Evolutionary conservation across 2,797 vertebrate species (phyloP).

Genomic region (Sebastes hubbsi): DNA sequence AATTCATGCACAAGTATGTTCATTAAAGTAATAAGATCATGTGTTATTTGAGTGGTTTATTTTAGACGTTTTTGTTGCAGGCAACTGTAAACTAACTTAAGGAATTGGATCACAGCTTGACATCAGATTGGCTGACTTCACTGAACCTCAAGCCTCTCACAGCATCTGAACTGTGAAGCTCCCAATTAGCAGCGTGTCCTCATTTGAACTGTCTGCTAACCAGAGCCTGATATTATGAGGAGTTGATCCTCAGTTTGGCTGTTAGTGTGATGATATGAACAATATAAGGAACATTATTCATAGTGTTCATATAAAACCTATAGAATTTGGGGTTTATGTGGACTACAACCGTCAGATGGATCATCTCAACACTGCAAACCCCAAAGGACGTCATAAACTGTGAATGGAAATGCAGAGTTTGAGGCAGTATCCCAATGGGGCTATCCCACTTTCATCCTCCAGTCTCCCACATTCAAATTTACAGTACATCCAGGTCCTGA

Average conservation of each 20-base stretch:
- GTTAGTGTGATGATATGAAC: not conserved
- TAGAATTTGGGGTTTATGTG: not conserved
- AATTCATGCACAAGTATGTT: not conserved
- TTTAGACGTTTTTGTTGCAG: not conserved
- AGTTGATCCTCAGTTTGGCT: not conserved
- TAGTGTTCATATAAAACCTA: not conserved
- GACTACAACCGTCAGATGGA: not conserved
- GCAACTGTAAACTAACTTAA: not conserved
- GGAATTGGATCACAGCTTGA: not conserved
- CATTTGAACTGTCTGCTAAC: not conserved
- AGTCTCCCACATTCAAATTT: not conserved
- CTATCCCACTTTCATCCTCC: not conserved
- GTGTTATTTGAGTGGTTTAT: not conserved
- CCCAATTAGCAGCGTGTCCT: not conserved
- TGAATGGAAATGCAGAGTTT: constrained; percentile 1
- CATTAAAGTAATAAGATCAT: not conserved
- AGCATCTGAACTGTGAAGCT: not conserved
- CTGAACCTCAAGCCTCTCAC: not conserved
- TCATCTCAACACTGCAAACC: not conserved
- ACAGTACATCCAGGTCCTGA: not conserved
- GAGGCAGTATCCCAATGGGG: not conserved
- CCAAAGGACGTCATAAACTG: not conserved
- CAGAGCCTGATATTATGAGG: not conserved
- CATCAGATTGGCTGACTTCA: not conserved
- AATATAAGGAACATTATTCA: not conserved